phyloP scores from a whole-genome alignment of 2,888 invertebrate species.

The Andrena bicolor region DNA sequence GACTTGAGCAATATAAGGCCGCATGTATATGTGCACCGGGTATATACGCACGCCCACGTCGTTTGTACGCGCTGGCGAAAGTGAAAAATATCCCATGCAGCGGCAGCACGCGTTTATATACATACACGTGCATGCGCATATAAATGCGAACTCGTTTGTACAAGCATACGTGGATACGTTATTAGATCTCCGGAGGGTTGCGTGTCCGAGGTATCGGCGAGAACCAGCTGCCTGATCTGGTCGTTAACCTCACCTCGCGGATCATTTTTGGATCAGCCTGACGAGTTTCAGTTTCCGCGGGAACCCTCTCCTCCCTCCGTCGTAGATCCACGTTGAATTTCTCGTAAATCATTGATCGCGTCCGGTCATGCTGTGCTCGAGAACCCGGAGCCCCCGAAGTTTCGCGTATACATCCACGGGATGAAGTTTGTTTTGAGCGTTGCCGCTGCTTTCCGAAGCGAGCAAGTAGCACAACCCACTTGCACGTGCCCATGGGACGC shows the following conservation, averaged over 20 bases:
- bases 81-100: conserved; percentile 75
- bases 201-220: conserved; percentile 70
- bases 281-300: conserved; percentile 44
- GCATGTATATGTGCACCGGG: conserved; percentile 43
- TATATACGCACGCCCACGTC: conserved; percentile 74
- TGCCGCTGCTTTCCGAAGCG: not conserved
- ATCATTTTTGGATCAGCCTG: conserved; percentile 71
- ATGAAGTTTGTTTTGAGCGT: not conserved
- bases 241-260: conserved; percentile 70
- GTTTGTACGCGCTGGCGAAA: conserved; percentile 75
- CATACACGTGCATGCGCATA: conserved; percentile 12
- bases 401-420: not conserved
- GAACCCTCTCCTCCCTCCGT: conserved; percentile 23
- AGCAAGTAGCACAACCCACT: not conserved
- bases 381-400: not conserved
- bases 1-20: conserved; percentile 39
- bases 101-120: conserved; percentile 42
- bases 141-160: conserved; percentile 53
- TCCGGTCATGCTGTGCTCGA: not conserved
- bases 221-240: conserved; percentile 71
- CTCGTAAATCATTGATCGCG: conserved; percentile 48
- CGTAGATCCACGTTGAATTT: conserved; percentile 35
- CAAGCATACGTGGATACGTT: conserved; percentile 58
- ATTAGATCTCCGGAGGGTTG: conserved; percentile 67
- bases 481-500: not conserved